These are phyloP conservation scores for Dicaeum eximium DNA, from an alignment of 2,113 vertebrate genomes.

Conservation along the genomic window DNA sequence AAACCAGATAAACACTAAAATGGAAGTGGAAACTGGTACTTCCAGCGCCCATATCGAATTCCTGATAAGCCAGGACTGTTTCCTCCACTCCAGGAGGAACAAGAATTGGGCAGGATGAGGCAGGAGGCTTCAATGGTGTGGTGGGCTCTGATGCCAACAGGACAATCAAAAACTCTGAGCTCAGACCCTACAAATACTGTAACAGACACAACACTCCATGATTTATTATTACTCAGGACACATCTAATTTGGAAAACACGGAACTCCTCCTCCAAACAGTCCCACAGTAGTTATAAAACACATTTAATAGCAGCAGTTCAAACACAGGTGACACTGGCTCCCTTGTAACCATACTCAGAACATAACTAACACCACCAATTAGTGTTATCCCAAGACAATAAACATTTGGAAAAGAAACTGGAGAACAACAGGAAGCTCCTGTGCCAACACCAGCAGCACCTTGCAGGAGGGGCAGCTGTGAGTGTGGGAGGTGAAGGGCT, in stretches of 20 bases:
- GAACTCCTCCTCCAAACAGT: not conserved
- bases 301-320: no score
- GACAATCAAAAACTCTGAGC: not conserved
- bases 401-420: not conserved
- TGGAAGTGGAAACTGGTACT: not conserved
- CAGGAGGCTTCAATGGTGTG: rapidly evolving
- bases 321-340: rapidly evolving
- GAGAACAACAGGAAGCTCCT: not conserved
- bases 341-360: rapidly evolving
- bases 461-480: not conserved
- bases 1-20: not conserved
- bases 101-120: not conserved
- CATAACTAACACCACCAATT: not conserved
- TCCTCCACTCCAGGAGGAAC: not conserved
- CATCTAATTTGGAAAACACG: rapidly evolving
- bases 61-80: not conserved
- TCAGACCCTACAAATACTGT: not conserved
- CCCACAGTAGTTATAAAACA: rapidly evolving
- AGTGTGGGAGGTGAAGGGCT: not conserved
- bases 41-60: not conserved
- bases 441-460: not conserved
- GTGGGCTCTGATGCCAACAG: not conserved
- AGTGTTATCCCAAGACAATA: not conserved
- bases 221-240: not conserved
- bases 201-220: rapidly evolving